Evolutionary conservation across 2,888 invertebrate genomes (phyloP).

Genomic region (Sycophila texana): DNA sequence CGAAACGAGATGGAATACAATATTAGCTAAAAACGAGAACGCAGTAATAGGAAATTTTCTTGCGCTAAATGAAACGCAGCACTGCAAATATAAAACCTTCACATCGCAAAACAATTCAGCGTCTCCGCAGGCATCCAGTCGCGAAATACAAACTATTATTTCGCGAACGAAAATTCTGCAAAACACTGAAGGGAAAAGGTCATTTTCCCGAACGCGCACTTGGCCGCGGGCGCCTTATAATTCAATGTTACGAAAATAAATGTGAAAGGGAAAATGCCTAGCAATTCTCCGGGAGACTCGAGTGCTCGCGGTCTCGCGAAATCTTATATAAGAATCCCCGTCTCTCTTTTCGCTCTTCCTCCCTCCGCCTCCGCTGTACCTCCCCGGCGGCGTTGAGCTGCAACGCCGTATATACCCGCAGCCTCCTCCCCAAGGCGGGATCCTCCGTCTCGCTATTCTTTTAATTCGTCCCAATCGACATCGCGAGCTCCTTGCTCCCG

Average conservation of each 20-base stretch:
- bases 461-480: slow-evolving; percentile 52
- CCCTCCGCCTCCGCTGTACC: neutral
- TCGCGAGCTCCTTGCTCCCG: slow-evolving; percentile 8
- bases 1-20: no score
- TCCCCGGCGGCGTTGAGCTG: neutral
- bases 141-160: no score
- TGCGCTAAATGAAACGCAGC: no score
- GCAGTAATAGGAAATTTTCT: no score
- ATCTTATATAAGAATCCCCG: slow-evolving; percentile 6
- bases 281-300: slow-evolving; percentile 30
- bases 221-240: no score
- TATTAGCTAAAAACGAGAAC: no score
- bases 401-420: neutral
- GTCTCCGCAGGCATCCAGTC: no score
- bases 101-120: no score
- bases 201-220: no score
- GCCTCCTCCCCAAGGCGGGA: neutral
- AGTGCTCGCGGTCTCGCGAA: neutral
- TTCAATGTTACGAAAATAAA: slow-evolving; percentile 12
- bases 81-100: no score
- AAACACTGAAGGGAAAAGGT: neutral
- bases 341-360: neutral
- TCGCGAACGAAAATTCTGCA: no score
- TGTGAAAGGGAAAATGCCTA: slow-evolving; percentile 11
- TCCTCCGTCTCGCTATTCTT: slow-evolving; percentile 26